Evolutionary conservation across 2,888 invertebrate genomes (phyloP), one percentile per base, ranked within the genome.

Genomic region (Caenorhabditis wallacei): DNA sequence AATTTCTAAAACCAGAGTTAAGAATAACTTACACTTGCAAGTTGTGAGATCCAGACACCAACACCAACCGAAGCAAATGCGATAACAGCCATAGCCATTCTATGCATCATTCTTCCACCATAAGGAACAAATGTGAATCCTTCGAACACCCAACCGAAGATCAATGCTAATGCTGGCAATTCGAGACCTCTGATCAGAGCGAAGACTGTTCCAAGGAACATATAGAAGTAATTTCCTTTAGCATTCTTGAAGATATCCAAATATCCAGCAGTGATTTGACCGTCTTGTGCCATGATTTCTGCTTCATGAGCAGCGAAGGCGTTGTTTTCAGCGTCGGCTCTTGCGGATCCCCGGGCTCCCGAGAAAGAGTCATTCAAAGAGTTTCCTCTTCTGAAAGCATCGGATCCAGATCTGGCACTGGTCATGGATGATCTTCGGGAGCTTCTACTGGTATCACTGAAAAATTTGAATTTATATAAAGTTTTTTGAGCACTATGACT

Each of bases 111-210:
- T 18, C 68, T 68, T 30, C 84, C 84, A 13, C 85, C 87, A 43
- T 79, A 86, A 0, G 86, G 85, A 16, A 72, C 69, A 53, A 71
- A 82, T 3, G 80, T 74, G 74, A 88, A 88, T 24, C 85, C 88
- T 79, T 88, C 85, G 75, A 89, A 88, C 1, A 87, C 84, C 66
- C 88, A 85, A 26, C 85, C 86, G 59, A 87, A 87, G 3, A 93
- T 92, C 40, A 93, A 88, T 37, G 93, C 92, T 85, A 93, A 92
- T 1, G 92, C 91, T 2, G 93, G 93, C 88, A 93, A 92, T 16
- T 92, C 90, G n/a, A 92, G 91, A 11, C 93, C 93, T 80, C 92
- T 92, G 43, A 93, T 86, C 10, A 92, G 37, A n/a, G 88, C 85
- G 22, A 56, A 64, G 18, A 88, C 75, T 3, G 81, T 53, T 22